Conservation (phyloP, 2,888 invertebrate species). For the Gymnocheta viridis region DNA sequence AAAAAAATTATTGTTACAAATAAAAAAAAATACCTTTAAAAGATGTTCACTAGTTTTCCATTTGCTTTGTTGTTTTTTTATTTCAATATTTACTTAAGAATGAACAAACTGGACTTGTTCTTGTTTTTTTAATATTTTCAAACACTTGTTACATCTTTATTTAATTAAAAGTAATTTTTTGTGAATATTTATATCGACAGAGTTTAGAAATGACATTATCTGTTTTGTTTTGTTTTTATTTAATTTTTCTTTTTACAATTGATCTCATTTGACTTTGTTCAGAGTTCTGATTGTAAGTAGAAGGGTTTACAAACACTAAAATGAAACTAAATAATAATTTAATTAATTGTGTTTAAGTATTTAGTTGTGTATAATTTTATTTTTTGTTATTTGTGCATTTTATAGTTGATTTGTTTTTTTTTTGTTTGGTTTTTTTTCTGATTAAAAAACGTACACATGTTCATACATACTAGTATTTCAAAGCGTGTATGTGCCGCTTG, state of each 20-base stretch:
- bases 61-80: neutral
- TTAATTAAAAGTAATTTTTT: slow-evolving; percentile 24
- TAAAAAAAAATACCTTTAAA: neutral
- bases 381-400: neutral
- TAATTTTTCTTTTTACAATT: slow-evolving; percentile 15
- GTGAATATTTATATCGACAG: neutral
- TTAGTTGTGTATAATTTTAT: neutral
- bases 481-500: neutral
- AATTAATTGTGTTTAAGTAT: slow-evolving; percentile 28
- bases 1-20: neutral
- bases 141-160: neutral
- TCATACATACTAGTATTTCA: neutral
- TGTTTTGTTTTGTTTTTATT: slow-evolving; percentile 4
- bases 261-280: slow-evolving; percentile 57
- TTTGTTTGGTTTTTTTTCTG: too few relatives aligned
- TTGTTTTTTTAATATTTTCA: neutral
- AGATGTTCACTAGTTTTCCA: neutral
- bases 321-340: slow-evolving; percentile 49
- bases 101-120: neutral
- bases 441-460: neutral
- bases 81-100: neutral
- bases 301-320: slow-evolving; percentile 22
- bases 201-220: slow-evolving; percentile 41
- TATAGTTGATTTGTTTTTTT: slow-evolving; percentile 1
- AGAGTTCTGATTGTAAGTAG: slow-evolving; percentile 28